A percentile compares a stretch with the other conserved stretches of the same genome.
These are phyloP conservation scores for Willisornis vidua DNA, from an alignment of 2,113 vertebrate genomes.

Conservation along the genomic window DNA sequence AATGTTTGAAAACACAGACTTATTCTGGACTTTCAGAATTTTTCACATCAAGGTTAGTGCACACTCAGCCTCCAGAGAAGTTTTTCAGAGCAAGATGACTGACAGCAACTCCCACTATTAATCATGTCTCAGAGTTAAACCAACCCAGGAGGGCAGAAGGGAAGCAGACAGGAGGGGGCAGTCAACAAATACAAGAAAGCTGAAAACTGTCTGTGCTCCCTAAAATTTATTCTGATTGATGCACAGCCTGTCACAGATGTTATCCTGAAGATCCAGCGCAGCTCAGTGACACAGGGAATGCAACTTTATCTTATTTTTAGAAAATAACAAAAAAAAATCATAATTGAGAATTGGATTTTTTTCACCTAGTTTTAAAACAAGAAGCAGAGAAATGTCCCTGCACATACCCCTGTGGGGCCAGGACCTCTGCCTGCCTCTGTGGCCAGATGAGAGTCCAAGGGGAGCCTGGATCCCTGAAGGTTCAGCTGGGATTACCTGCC, in stretches of 20 bases:
- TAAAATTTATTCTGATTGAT: neutral
- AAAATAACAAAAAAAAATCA: neutral
- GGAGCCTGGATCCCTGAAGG: neutral
- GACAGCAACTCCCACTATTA: neutral
- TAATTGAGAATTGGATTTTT: neutral
- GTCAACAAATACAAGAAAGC: neutral
- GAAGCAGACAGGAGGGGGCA: constrained; percentile 3
- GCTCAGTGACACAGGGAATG: neutral
- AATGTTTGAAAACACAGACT: neutral
- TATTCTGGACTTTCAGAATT: neutral
- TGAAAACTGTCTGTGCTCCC: neutral
- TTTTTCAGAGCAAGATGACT: neutral
- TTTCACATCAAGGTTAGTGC: neutral
- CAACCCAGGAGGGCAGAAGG: neutral
- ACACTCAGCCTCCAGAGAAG: neutral
- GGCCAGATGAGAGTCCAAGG: neutral
- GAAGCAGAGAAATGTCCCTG: neutral
- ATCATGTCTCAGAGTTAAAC: neutral
- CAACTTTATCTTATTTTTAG: neutral
- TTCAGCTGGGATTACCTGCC: neutral
- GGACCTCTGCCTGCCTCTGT: neutral
- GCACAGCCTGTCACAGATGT: neutral
- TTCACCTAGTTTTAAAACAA: neutral
- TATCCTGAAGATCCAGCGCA: neutral
- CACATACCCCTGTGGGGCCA: neutral